A percentile compares a stretch with the other conserved stretches of the same genome.
phyloP scores from a whole-genome alignment of 2,113 vertebrate genomes.

The Acanthisitta chloris region DNA sequence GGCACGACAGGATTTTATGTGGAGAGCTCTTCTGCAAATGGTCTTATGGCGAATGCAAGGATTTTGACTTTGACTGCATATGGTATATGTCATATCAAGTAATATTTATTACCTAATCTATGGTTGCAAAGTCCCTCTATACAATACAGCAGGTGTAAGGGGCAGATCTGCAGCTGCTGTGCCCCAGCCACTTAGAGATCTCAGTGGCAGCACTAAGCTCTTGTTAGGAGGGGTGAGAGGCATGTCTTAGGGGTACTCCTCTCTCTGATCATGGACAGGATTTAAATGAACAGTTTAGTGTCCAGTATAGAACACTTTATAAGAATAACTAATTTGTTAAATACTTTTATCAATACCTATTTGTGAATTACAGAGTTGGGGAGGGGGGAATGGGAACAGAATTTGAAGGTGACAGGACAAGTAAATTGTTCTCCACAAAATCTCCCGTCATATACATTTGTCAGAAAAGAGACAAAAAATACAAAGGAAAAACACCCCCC shows the following conservation, averaged over 20 bases:
- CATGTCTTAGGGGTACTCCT: not conserved
- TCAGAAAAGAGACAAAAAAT: not conserved
- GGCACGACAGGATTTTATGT: slow-evolving; percentile 88
- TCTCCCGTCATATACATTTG: not conserved
- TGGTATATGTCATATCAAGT: slow-evolving; percentile 74
- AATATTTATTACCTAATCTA: not conserved
- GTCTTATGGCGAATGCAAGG: slow-evolving; percentile 78
- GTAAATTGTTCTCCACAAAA: not conserved
- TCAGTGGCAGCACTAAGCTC: not conserved
- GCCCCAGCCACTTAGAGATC: not conserved
- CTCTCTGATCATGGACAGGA: not conserved
- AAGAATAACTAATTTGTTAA: not conserved
- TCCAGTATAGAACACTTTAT: not conserved
- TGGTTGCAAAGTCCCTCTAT: not conserved
- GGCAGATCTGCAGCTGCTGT: not conserved
- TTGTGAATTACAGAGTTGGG: not conserved
- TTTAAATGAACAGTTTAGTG: not conserved
- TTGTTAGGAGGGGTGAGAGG: rapidly evolving
- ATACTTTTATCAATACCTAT: not conserved
- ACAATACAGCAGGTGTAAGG: not conserved
- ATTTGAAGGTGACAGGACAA: not conserved
- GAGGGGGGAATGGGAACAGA: rapidly evolving
- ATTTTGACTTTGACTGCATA: slow-evolving; percentile 75
- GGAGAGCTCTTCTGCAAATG: slow-evolving; percentile 87
- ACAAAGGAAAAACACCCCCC: not conserved